Percentiles rank a stretch among this genome's conserved stretches.
Evolutionary conservation across 2,113 vertebrate species (phyloP).

Genomic region (Eleginops maclovinus): DNA sequence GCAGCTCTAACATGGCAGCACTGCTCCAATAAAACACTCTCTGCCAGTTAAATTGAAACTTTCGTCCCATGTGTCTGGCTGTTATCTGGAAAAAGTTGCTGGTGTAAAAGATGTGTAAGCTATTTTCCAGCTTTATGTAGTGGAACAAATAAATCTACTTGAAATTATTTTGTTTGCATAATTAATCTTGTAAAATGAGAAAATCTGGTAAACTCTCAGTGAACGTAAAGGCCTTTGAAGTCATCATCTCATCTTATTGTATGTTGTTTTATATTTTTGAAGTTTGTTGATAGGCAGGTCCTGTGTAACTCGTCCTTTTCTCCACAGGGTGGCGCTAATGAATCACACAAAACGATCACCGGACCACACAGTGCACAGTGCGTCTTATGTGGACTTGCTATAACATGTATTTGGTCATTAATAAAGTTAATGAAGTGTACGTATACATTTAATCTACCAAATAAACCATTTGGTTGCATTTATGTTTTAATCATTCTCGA

Average conservation of each 20-base stretch:
- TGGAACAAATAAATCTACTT: neutral
- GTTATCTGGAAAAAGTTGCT: conserved; percentile 1
- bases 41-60: conserved; percentile 40
- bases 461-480: no score
- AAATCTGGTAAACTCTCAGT: no score
- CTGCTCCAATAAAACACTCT: conserved; percentile 60
- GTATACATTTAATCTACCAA: no score
- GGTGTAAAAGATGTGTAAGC: neutral
- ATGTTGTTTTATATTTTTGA: neutral
- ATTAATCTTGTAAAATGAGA: neutral
- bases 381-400: conserved; percentile 5
- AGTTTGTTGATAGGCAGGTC: conserved; percentile 27
- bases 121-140: neutral
- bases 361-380: neutral
- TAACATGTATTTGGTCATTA: no score
- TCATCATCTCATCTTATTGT: neutral
- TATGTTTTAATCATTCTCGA: no score
- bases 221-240: neutral
- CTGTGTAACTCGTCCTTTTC: neutral
- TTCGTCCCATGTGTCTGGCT: conserved; percentile 34
- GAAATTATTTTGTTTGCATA: neutral
- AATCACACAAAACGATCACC: neutral
- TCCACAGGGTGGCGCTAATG: conserved; percentile 62
- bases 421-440: no score
- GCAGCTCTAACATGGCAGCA: conserved; percentile 67